A percentile compares a stretch with the other conserved stretches of the same genome.
These are phyloP conservation scores for Cavia aperea DNA, from an alignment of 2,113 vertebrate species.

Conservation along the genomic window DNA sequence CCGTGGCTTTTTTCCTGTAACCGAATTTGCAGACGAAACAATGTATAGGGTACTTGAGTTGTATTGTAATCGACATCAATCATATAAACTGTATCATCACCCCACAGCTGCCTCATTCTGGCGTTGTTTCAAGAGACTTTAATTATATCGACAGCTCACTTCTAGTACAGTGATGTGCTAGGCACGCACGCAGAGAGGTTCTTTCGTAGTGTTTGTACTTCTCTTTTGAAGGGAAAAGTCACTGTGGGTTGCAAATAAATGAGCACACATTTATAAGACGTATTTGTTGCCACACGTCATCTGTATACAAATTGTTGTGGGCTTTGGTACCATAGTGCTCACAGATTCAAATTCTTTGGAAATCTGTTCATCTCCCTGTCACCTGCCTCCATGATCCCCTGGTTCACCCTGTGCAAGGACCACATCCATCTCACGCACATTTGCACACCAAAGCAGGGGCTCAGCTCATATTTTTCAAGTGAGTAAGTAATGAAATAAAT, in stretches of 20 bases:
- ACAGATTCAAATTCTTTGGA: neutral
- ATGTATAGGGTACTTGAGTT: too few species aligned
- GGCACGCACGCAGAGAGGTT: neutral
- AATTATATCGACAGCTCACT: neutral
- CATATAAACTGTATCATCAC: too few species aligned
- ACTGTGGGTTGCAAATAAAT: neutral
- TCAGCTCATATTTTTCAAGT: conserved; percentile 1
- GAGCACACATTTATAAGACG: conserved; percentile 13
- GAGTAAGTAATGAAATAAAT: conserved; percentile 9
- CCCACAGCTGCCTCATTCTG: too few species aligned
- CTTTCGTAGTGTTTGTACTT: neutral
- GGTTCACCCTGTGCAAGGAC: neutral
- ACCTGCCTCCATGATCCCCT: neutral
- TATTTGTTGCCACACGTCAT: neutral
- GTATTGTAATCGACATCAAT: too few species aligned
- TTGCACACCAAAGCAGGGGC: neutral
- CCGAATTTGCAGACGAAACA: too few species aligned
- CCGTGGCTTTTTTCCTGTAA: too few species aligned
- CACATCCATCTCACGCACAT: neutral
- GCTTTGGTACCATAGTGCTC: neutral
- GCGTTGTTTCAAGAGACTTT: too few species aligned
- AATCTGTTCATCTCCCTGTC: neutral
- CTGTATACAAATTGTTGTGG: conserved; percentile 20
- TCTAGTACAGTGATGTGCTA: neutral
- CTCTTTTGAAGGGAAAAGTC: neutral